These are phyloP conservation scores for Talpa occidentalis DNA, from an alignment of 2,113 vertebrate genomes.

Conservation along the genomic window DNA sequence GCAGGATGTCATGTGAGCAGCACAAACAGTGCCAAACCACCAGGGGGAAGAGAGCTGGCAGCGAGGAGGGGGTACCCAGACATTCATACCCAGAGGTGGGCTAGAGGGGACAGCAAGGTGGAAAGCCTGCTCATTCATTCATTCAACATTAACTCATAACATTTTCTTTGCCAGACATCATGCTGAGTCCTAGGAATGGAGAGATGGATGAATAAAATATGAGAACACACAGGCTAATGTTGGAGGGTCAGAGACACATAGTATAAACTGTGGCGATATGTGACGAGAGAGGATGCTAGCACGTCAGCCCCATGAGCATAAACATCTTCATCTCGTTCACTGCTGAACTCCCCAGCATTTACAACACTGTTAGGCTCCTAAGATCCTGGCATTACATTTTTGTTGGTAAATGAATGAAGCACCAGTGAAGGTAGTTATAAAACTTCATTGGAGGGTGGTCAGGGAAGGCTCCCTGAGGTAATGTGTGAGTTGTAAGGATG, in stretches of 20 bases:
- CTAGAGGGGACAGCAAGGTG: neutral
- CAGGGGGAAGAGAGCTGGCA: neutral
- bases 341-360: neutral
- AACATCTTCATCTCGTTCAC: neutral
- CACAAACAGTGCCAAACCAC: neutral
- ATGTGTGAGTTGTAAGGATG: neutral
- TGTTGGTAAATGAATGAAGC: neutral
- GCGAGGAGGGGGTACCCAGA: rapidly evolving
- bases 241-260: neutral
- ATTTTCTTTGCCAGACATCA: neutral
- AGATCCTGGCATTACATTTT: neutral
- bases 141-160: neutral
- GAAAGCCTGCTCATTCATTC: neutral
- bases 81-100: no score
- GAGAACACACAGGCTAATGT: neutral
- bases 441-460: neutral
- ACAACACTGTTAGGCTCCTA: neutral
- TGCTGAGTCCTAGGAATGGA: neutral
- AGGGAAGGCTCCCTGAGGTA: neutral
- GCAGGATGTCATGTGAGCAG: neutral
- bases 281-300: neutral
- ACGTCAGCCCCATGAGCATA: neutral
- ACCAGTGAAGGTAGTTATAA: neutral
- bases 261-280: neutral
- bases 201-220: neutral